Conservation (phyloP, 2,113 vertebrate species). For the Elephantulus edwardii region DNA sequence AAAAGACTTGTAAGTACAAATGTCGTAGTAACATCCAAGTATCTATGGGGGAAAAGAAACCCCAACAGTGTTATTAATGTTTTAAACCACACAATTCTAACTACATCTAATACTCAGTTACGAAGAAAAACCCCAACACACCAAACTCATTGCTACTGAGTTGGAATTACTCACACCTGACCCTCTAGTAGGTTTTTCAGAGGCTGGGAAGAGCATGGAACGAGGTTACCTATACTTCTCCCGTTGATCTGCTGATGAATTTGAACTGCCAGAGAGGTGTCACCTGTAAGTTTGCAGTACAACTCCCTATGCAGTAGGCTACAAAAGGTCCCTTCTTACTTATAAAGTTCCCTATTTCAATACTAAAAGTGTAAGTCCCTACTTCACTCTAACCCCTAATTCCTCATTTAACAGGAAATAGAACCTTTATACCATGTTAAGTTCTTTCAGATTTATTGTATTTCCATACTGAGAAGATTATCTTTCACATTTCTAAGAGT, state of each 20-base stretch:
- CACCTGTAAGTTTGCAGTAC: too few species aligned
- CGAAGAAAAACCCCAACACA: too few species aligned
- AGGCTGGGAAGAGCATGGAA: too few species aligned
- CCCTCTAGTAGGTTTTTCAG: too few species aligned
- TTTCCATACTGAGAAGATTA: not conserved
- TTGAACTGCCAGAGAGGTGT: too few species aligned
- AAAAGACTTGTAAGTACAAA: not conserved
- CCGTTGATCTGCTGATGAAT: too few species aligned
- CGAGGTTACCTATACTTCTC: too few species aligned
- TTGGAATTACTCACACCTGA: too few species aligned
- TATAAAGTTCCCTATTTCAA: not conserved
- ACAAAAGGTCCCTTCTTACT: too few species aligned
- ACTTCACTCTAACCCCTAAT: too few species aligned
- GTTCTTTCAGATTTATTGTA: not conserved
- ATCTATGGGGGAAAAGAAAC: not conserved
- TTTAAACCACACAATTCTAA: not conserved
- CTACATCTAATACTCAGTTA: not conserved
- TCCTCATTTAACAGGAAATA: not conserved
- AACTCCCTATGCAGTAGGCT: too few species aligned
- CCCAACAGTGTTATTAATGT: not conserved
- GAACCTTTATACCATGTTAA: not conserved
- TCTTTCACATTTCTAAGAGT: not conserved
- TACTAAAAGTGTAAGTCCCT: not conserved
- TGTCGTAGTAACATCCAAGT: not conserved
- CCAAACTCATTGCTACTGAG: too few species aligned